Base-by-base conservation (phyloP, 1,140 invertebrate genomes). In the Wasmannia auropunctata region DNA sequence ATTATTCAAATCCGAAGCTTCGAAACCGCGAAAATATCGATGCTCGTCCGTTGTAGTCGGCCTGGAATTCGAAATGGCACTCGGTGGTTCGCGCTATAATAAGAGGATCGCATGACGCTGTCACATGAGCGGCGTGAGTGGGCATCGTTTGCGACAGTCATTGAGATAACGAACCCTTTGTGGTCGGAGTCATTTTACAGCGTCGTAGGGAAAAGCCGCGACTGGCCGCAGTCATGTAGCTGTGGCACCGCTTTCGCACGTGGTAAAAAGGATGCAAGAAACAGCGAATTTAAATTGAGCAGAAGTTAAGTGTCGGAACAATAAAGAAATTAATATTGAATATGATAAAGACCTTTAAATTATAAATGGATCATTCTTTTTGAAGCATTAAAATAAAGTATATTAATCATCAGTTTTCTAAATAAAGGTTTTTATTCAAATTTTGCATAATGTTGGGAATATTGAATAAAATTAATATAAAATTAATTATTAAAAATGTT, bases 91-190 rank as follows among this genome's bases (percentile, higher is more conserved):
- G 49, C 37, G 10, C 51, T 46, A 14, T 34, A 11, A 19, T 56
- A 58, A 72, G 67, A 56, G 65, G 65, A 81, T 72, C 51, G 19
- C 58, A 54, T 70, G 65, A 72, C 65, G 37, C 63, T 80, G 62
- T 81, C 58, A 72, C 19, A n/a, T 19, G 51, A 79, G 37, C 14
- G 46, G 28, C 60, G 63, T 37, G 67, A 34, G 37, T 40, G 37
- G n/a, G 67, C 67, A 60, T 74, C 79, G 67, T 83, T 83, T 83
- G 65, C 79, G 51, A 74, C 51, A 60, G 79, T 72, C 79, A 83
- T 83, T 54, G 79, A 58, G 51, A 74, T 83, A 83, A 83, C 37
- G 28, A 83, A 83, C 40, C 67, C 79, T 83, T 83, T 83, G 79
- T 83, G 51, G 79, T 37, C 6, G 11, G 51, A 83, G 40, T 83